Evolutionary conservation across 92 coral and sea anemone genomes (phyloP), one percentile per base, ranked within the genome.

Genomic region (Epizoanthus rinbou): DNA sequence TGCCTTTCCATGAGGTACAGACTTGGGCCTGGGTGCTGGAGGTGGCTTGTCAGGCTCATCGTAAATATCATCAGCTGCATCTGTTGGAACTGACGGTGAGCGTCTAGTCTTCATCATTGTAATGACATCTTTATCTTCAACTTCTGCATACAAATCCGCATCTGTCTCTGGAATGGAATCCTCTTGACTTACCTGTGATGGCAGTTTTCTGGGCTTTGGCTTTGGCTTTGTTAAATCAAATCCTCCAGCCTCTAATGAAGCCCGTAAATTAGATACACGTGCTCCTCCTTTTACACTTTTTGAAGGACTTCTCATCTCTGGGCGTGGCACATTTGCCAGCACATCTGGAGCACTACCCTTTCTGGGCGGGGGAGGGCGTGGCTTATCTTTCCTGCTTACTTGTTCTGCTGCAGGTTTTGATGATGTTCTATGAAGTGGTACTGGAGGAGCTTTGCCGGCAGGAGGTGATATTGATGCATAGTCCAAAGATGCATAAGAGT

Each of bases 171-270:
- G 87, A 14, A 86, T 71, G 47, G 86, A 79, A 8, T 82, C 93
- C 18, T 85, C 98, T 37, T 88, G 79, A 15, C 47, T 65, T 10
- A 79, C 60, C 54, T 84, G 79, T 60, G 52, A 63, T 15, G 87
- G 70, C 2, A 59, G 47, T 54, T 68, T 91, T 57, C 79, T 74
- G 2, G 89, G 83, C 73, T 85, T 81, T 21, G 89, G 85, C 33
- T 39, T 87, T 45, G 88, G 87, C 64, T 89, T 93, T 23, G 53
- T 81, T 69, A 93, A 79, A 71, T 89, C 92, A 18, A 93, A 69
- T 8, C 98, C 98, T 74, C 94, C 98, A 5, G 95, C 98, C 45
- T 86, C 89, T 4, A 93, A 89, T 16, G 98, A 89, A 16, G 95
- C 95, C 73, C 88, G 92, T 18, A 89, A 90, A 85, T 91, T 91